Evolutionary conservation across 2,113 vertebrate genomes (phyloP), one percentile per base, ranked within the genome.

Genomic region (Lamprotornis superbus): DNA sequence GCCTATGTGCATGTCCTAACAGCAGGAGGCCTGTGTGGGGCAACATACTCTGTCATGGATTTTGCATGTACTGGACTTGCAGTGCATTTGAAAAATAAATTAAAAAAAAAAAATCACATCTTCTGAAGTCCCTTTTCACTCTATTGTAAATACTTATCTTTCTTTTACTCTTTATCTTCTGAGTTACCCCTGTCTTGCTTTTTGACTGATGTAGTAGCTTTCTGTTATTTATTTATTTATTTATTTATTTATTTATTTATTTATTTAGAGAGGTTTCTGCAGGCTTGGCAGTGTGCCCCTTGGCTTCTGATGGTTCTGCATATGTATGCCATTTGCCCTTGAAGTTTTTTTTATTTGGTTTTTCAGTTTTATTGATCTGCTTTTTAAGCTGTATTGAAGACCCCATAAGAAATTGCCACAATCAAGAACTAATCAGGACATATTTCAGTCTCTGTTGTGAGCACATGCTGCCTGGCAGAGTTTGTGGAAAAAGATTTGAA

Each of bases 31-130:
- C 68, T 3, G 1, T 27, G 46, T 69, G 30, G 27, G 88, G 63
- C 90, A 87, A 79, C 69, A 25, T 75, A 31, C 49, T 65, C 27
- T 19, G 17, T 73, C 63, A 8, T 20, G 18, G 77, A 96, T 93
- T 96, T 95, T 90, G 97, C 97, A 97, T 97, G 97, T 71, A 83
- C 49, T 79, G 57, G 76, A 94, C 70, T 91, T 93, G 95, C 82
- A 56, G 83, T 11, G 24, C 83, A 61, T 56, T 77, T 64, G 47
- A 40, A 67, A 85, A 85, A 83, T 70, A 90, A 90, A 90, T 83
- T n/a, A 1, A 1, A 35, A 53, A 59, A 19, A 24, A 52, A 75
- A 65, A 59, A 47, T 35, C 46, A 17, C 73, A 35, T 44, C 20
- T 76, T 73, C 22, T 79, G 57, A 91, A 44, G 57, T 68, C 55